Evolutionary conservation across 1,140 invertebrate species (phyloP).

Genomic region (Globodera ellingtonae): DNA sequence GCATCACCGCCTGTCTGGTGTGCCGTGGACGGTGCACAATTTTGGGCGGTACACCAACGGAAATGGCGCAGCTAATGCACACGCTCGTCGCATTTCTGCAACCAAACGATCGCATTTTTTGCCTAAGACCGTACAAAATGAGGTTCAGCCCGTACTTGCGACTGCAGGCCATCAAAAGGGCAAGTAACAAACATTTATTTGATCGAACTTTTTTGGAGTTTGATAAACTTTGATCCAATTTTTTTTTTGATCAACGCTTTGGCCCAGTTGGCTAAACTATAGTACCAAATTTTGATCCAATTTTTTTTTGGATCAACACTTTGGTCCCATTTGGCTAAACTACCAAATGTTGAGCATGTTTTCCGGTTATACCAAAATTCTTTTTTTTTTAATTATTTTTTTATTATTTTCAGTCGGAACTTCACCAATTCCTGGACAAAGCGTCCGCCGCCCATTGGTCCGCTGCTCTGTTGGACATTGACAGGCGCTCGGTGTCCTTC

Average conservation of each 20-base stretch:
- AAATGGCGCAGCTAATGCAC: conserved; percentile 32
- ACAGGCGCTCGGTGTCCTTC: conserved; percentile 35
- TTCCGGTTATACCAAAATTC: too few species aligned
- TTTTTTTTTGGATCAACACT: background rate
- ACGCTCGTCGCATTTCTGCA: conserved; percentile 35
- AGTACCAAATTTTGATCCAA: background rate
- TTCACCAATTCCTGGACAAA: conserved; percentile 22
- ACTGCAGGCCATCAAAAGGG: conserved; percentile 41
- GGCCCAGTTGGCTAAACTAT: too few species aligned
- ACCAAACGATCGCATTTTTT: conserved; percentile 29
- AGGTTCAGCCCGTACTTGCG: conserved; percentile 37
- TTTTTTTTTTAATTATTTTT: too few species aligned
- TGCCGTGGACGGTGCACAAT: conserved; percentile 35
- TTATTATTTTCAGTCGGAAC: conserved; percentile 28
- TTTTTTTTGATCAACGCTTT: background rate
- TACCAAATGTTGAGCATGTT: too few species aligned
- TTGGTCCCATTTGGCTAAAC: too few species aligned
- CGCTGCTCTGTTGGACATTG: conserved; percentile 34
- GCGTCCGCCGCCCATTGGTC: conserved; percentile 40
- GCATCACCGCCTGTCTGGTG: conserved; percentile 39
- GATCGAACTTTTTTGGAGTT: background rate
- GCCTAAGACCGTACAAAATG: conserved; percentile 31
- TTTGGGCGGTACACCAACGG: conserved; percentile 26
- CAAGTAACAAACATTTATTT: conserved; percentile 9
- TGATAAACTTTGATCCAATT: conserved; percentile 1